Conservation (phyloP, 1,140 invertebrate species). For the Philotrypesis tridentata region DNA sequence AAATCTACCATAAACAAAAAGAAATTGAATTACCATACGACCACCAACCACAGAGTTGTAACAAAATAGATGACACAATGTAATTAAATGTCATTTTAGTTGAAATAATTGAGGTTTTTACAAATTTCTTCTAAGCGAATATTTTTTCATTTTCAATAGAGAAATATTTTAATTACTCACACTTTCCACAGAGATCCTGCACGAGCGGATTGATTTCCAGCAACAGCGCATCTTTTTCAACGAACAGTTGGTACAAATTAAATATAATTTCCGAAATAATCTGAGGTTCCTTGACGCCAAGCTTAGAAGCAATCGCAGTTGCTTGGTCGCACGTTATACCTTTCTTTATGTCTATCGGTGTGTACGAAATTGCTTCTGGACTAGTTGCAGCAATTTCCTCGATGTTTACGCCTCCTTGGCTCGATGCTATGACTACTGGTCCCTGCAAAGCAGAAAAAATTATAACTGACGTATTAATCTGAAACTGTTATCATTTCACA, state of each 20-base stretch:
- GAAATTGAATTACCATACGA: not conserved
- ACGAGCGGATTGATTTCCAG: constrained; percentile 98
- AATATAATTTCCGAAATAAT: constrained; percentile 87
- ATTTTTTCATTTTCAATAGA: too few species aligned
- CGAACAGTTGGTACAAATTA: constrained; percentile 91
- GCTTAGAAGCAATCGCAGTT: constrained; percentile 81
- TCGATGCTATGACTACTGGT: constrained; percentile 95
- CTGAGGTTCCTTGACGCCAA: constrained; percentile 85
- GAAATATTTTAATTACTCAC: constrained; percentile 78
- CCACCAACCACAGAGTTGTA: too few species aligned
- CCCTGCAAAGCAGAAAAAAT: constrained; percentile 71
- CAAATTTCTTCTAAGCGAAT: too few species aligned
- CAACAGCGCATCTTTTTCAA: constrained; percentile 92
- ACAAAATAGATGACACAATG: too few species aligned
- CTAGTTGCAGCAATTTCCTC: constrained; percentile 96
- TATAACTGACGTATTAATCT: not conserved
- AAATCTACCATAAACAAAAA: constrained; percentile 80
- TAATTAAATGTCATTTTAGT: too few species aligned
- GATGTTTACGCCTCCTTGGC: constrained; percentile 97
- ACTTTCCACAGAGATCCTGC: constrained; percentile 89
- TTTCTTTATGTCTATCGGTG: constrained; percentile 89
- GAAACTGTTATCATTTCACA: not conserved
- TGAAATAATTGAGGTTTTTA: too few species aligned
- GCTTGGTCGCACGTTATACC: constrained; percentile 88
- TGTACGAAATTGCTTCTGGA: constrained; percentile 93